Base-by-base conservation (phyloP, 1,140 invertebrate species). In the Pogonomyrmex barbatus region DNA sequence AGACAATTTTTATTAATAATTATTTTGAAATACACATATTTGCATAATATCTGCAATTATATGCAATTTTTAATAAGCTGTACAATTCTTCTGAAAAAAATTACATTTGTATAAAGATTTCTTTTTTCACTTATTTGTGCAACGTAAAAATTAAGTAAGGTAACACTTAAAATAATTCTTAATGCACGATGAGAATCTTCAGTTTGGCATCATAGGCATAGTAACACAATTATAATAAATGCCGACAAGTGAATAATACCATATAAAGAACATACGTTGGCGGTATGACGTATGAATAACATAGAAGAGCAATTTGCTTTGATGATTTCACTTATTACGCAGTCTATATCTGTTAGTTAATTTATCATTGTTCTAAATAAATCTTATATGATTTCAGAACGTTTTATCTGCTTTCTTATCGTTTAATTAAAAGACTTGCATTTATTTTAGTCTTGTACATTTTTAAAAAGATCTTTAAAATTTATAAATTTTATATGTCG, bases 241-340 rank as follows among this genome's bases (percentile, higher is more conserved):
- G 90, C 24, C 33, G 89, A 86, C 89, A 94, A 94, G 91, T 94
- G 93, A 94, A 94, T 94, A 94, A 94, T 94, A 77, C 82, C 73
- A 75, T 76, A 65, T 71, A 83, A 82, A 30, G 30, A 77, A 8
- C 60, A 17, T 63, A 87, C 83, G 86, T 91, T 89, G 87, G 76
- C 77, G 88, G 65, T 65, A 65, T 85, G 71, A 81, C 52, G n/a
- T 50, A 76, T 24, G 39, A 83, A 45, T 70, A 67, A 79, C 65
- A 89, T 86, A 82, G 62, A 85, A 85, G 67, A 87, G 70, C 76
- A 89, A 91, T 89, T 91, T 89, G 14, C 63, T 73, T 36, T 36
- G 9, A 0, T 79, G 85, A 85, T 71, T 81, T 67, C 65, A 81
- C 47, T 81, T 75, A 60, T 84, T 87, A 81, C 77, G 45, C 30